Percentiles rank a stretch among this genome's conserved stretches.
phyloP scores from a whole-genome alignment of 2,113 vertebrate species.

The Uropsilus gracilis region DNA sequence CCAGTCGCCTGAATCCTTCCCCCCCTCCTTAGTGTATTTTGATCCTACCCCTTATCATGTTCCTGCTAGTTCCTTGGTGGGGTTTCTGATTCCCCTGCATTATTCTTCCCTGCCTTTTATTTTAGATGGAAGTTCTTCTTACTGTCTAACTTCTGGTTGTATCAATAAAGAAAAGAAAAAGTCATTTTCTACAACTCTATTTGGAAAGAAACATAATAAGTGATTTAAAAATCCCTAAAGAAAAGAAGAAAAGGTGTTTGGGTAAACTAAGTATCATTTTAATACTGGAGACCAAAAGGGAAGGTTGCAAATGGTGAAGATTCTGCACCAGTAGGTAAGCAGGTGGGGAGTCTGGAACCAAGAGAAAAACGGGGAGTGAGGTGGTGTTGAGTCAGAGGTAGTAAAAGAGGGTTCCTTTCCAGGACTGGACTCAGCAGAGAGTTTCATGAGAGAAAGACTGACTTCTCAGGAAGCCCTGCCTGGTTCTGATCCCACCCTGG shows the following conservation, averaged over 20 bases:
- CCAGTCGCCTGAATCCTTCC: neutral
- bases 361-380: neutral
- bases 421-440: neutral
- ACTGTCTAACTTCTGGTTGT: constrained; percentile 51
- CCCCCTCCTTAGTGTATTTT: neutral
- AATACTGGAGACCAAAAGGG: neutral
- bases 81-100: neutral
- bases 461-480: neutral
- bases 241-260: neutral
- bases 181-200: neutral
- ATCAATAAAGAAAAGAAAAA: constrained; percentile 8
- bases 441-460: neutral
- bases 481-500: neutral
- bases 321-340: neutral
- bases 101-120: neutral
- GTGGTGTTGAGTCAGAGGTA: neutral
- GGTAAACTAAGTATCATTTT: neutral
- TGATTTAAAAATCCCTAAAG: neutral
- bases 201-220: neutral
- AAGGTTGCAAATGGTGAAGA: neutral
- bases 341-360: neutral
- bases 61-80: neutral
- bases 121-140: constrained; percentile 62
- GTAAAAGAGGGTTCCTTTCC: neutral
- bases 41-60: neutral